Base-by-base conservation (phyloP, 2,797 vertebrate genomes). In the Amblyraja radiata region DNA sequence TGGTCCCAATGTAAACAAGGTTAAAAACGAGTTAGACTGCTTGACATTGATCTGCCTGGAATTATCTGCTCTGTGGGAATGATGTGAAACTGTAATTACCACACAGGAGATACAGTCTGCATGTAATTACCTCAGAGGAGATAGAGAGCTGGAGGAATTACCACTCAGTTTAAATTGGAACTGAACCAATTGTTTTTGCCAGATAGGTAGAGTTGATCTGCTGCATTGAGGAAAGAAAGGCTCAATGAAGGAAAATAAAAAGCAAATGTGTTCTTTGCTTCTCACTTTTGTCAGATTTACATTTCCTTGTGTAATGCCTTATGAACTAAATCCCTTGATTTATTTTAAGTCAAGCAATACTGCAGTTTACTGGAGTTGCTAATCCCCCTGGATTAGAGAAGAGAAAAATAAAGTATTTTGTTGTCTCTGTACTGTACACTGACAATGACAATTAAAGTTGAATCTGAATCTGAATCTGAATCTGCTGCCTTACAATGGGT, bases 31-130 rank as follows among this genome's bases (percentile, higher is more conserved):
- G 61, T 88, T 21, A 36, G 61, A 18, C 84, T n/a, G 61, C 9
- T 88, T 88, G 84, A 88, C 84, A 68, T 65, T 18, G 61, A 88
- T 68, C 84, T 63, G 83, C 28, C n/a, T 28, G 61, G 83, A 86
- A 86, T 86, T 86, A 86, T 86, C 83, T 88, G 84, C 63, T 88
- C 84, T 32, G 28, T 88, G 84, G 84, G 84, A 88, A 63, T 36
- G 61, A 68, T 63, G 61, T 68, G 84, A 68, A 88, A 65, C 84
- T 68, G 61, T 88, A 88, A 88, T 88, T 88, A 88, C 84, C 84
- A 88, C 84, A 88, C 84, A 68, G 84, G 84, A 88, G 63, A 88
- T 88, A 68, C n/a, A 65, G 61, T 88, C 84, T 88, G 84, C 16
- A 68, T 88, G 61, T 88, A 68, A 88, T 88, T 88, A 68, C 84